Percentiles rank a stretch among this genome's conserved stretches.
phyloP scores from a whole-genome alignment of 2,888 invertebrate species.

The Coelinius sp. region DNA sequence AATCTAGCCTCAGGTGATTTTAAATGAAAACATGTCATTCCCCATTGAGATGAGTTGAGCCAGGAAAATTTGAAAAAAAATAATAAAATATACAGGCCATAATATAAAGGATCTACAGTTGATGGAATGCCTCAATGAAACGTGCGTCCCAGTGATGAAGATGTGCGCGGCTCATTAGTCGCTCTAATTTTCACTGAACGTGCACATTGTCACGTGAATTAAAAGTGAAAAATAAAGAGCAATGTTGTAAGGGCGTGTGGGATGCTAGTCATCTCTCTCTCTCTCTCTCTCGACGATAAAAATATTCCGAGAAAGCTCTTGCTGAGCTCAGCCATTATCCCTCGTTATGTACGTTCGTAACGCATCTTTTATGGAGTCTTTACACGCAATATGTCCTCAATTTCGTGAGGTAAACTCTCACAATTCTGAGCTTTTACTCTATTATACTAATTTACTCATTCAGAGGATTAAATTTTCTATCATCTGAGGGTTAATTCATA shows the following conservation, averaged over 20 bases:
- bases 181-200: slow-evolving; percentile 43
- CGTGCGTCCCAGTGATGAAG: slow-evolving; percentile 34
- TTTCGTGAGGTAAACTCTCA: slow-evolving; percentile 40
- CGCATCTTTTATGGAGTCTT: slow-evolving; percentile 33
- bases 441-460: background rate
- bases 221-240: slow-evolving; percentile 36
- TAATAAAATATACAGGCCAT: background rate
- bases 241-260: slow-evolving; percentile 26
- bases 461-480: too few relatives aligned
- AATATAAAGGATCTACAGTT: background rate
- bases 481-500: too few relatives aligned
- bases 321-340: background rate
- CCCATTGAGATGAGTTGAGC: background rate
- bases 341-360: slow-evolving; percentile 34
- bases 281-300: slow-evolving; percentile 15
- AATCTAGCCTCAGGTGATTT: too few relatives aligned
- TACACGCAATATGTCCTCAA: slow-evolving; percentile 41
- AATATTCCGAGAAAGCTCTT: slow-evolving; percentile 31
- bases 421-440: background rate
- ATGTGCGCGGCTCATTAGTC: slow-evolving; percentile 40
- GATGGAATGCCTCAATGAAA: slow-evolving; percentile 1
- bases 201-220: slow-evolving; percentile 37
- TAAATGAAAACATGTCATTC: too few relatives aligned
- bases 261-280: background rate
- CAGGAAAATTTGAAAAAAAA: background rate